These are phyloP conservation scores for Campopleginae sp. DNA, from an alignment of 2,888 invertebrate genomes.

Conservation along the genomic window DNA sequence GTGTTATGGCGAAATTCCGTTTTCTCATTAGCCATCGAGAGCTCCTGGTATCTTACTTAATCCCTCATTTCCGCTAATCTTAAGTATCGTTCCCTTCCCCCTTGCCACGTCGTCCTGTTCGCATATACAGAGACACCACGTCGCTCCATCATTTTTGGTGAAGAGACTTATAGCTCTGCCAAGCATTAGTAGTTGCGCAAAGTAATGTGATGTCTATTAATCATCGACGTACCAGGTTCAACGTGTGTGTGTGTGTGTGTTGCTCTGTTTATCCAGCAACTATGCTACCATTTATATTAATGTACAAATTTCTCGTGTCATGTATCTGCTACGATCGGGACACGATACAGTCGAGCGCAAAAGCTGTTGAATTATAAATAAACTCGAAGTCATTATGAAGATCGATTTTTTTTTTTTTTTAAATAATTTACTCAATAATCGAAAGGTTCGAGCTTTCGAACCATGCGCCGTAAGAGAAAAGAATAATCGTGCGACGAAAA, in stretches of 20 bases:
- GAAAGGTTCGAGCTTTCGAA: no score
- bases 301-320: background rate
- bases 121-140: background rate
- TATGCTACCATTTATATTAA: conserved; percentile 9
- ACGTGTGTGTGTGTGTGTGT: conserved; percentile 4
- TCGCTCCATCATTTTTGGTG: conserved; percentile 18
- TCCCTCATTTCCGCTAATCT: conserved; percentile 46
- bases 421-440: no score
- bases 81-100: conserved; percentile 17
- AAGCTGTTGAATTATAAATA: background rate
- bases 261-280: conserved; percentile 4
- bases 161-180: conserved; percentile 18
- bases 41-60: conserved; percentile 37
- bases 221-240: conserved; percentile 43
- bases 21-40: conserved; percentile 31
- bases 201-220: conserved; percentile 49
- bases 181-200: conserved; percentile 30
- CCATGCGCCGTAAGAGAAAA: no score
- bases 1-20: conserved; percentile 31
- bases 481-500: no score
- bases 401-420: no score
- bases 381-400: no score
- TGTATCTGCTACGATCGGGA: conserved; percentile 3
- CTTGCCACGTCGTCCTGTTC: conserved; percentile 2
- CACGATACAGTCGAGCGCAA: background rate